Conservation (phyloP, 2,113 vertebrate genomes). For the Xiphias gladius region DNA sequence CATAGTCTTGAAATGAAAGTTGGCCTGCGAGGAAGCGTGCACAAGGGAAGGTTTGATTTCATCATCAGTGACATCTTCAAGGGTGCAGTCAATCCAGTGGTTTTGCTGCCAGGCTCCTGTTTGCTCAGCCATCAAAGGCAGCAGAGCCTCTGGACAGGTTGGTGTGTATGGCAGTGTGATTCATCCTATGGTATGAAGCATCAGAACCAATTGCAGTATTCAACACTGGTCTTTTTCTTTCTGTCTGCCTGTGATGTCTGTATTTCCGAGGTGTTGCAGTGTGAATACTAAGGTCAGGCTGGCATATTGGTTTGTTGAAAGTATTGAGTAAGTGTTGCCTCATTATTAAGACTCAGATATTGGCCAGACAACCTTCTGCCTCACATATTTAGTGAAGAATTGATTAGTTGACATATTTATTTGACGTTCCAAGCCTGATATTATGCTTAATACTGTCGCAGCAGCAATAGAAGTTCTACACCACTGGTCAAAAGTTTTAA, state of each 20-base stretch:
- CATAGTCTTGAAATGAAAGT: slow-evolving; percentile 12
- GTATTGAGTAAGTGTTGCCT: slow-evolving; percentile 48
- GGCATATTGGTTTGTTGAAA: slow-evolving; percentile 44
- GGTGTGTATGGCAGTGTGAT: slow-evolving; percentile 41
- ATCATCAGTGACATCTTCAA: slow-evolving; percentile 72
- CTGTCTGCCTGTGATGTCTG: slow-evolving; percentile 56
- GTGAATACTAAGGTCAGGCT: slow-evolving; percentile 52
- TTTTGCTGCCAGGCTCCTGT: slow-evolving; percentile 63
- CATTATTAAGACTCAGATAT: slow-evolving; percentile 50
- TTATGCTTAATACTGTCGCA: background rate
- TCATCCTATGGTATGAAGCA: slow-evolving; percentile 59
- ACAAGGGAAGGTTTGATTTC: slow-evolving; percentile 49
- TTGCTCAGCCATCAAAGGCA: slow-evolving; percentile 65
- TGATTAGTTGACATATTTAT: slow-evolving; percentile 13
- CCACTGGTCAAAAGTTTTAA: no score
- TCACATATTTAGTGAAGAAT: slow-evolving; percentile 31
- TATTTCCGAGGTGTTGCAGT: slow-evolving; percentile 37
- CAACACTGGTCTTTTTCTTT: slow-evolving; percentile 41
- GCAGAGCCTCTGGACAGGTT: slow-evolving; percentile 62
- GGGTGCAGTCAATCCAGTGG: slow-evolving; percentile 43
- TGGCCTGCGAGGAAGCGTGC: slow-evolving; percentile 26
- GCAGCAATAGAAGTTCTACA: background rate
- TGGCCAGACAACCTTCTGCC: background rate
- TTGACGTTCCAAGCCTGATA: background rate
- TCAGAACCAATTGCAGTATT: slow-evolving; percentile 59